phyloP scores from a whole-genome alignment of 2,797 vertebrate genomes.

The Eupleurogrammus muticus region DNA sequence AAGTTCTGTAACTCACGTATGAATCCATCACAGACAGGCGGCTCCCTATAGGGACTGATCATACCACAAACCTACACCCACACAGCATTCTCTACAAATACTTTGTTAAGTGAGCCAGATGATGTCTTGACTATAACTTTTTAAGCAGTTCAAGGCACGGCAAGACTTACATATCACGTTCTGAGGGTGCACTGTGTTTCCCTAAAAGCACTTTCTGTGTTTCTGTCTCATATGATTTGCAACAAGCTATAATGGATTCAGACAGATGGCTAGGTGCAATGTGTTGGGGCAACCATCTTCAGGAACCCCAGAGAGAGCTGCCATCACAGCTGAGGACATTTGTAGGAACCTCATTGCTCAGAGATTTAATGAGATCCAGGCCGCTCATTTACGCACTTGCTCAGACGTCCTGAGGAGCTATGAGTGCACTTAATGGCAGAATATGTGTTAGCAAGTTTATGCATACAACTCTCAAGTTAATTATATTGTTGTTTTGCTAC shows the following conservation, averaged over 20 bases:
- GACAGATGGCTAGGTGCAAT: constrained; percentile 82
- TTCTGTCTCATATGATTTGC: constrained; percentile 73
- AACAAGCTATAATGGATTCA: constrained; percentile 72
- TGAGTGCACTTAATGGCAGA: constrained; percentile 7
- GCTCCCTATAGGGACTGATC: too few species aligned
- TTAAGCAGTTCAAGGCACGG: constrained; percentile 57
- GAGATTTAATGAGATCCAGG: constrained; percentile 61
- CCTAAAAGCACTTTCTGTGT: constrained; percentile 79
- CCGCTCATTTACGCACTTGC: constrained; percentile 54
- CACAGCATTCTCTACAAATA: constrained; percentile 16
- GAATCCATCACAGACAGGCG: too few species aligned
- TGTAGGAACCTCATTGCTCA: constrained; percentile 59
- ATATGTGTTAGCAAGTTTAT: constrained; percentile 37
- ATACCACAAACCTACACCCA: too few species aligned
- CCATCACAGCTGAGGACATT: constrained; percentile 9
- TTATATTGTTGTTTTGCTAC: constrained; percentile 71
- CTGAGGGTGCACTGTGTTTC: constrained; percentile 55
- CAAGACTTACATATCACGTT: constrained; percentile 49
- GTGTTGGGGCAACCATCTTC: constrained; percentile 62
- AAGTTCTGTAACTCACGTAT: too few species aligned
- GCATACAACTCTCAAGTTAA: constrained; percentile 53
- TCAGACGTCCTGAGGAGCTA: constrained; percentile 41
- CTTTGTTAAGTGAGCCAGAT: constrained; percentile 23
- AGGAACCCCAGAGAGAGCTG: constrained; percentile 64
- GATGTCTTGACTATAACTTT: constrained; percentile 52